Conservation (phyloP, 1,140 invertebrate species). For the Drosophila ironensis region DNA sequence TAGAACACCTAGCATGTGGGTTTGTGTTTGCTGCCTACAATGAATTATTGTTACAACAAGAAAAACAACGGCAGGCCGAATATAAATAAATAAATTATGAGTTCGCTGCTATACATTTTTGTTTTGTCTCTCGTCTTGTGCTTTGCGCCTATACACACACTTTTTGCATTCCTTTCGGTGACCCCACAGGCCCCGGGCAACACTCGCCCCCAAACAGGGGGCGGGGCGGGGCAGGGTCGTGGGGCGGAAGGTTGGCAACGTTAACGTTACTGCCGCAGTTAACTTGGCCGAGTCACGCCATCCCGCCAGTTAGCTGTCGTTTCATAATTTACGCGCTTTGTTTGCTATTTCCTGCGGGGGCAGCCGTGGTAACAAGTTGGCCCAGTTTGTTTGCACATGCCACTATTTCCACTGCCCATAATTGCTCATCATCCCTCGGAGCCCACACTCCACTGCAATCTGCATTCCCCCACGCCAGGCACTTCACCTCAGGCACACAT, state of each 20-base stretch:
- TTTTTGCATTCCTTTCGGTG: conserved; percentile 55
- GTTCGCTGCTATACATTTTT: conserved; percentile 47
- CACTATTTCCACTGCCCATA: conserved; percentile 56
- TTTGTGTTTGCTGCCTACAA: conserved; percentile 52
- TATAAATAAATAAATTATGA: conserved; percentile 79
- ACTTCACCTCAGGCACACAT: conserved; percentile 14
- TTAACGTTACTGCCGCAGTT: conserved; percentile 35
- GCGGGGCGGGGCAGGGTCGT: neutral
- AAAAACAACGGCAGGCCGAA: conserved; percentile 46
- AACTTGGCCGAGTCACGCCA: conserved; percentile 68
- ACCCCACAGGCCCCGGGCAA: conserved; percentile 40
- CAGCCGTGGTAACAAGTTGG: conserved; percentile 51
- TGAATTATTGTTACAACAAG: conserved; percentile 74
- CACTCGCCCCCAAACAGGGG: conserved; percentile 7
- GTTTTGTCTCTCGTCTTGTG: conserved; percentile 37
- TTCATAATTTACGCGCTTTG: conserved; percentile 78
- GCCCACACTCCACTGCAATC: conserved; percentile 5
- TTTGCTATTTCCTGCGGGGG: conserved; percentile 71
- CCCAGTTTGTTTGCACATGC: conserved; percentile 47
- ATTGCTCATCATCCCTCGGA: conserved; percentile 52
- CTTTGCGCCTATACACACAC: conserved; percentile 31
- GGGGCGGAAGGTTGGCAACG: conserved; percentile 9
- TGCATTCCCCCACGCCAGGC: neutral
- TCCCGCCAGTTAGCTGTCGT: conserved; percentile 70
- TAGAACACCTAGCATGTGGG: conserved; percentile 24